phyloP scores from a whole-genome alignment of 2,113 vertebrate species.

The Sander lucioperca region DNA sequence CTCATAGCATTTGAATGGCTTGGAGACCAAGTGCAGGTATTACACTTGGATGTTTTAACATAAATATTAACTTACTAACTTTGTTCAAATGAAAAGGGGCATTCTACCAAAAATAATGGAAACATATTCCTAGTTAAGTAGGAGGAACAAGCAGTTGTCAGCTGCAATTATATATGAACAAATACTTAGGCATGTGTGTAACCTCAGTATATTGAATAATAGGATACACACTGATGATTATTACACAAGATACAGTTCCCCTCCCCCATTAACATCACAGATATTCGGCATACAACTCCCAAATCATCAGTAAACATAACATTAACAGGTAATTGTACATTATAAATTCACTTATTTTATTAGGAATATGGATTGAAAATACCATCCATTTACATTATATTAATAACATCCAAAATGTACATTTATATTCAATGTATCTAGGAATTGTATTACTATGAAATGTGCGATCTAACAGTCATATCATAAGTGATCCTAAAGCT shows the following conservation, averaged over 20 bases:
- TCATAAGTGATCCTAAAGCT: neutral
- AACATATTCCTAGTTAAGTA: neutral
- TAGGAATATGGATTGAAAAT: neutral
- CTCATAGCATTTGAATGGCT: constrained; percentile 90
- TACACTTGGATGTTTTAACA: neutral
- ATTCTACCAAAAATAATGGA: neutral
- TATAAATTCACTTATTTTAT: neutral
- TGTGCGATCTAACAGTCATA: neutral
- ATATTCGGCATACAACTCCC: neutral
- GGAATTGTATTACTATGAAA: neutral
- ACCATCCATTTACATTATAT: neutral
- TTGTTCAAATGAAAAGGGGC: neutral
- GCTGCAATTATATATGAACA: neutral
- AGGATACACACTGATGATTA: neutral
- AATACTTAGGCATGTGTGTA: neutral
- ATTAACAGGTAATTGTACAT: neutral
- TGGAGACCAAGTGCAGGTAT: constrained; percentile 93
- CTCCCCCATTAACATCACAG: neutral
- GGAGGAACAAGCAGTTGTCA: neutral
- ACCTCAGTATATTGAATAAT: neutral
- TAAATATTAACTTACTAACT: no score
- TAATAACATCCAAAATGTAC: neutral
- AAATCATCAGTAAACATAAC: neutral
- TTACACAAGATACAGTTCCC: neutral
- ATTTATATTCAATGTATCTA: neutral